These are phyloP conservation scores for Melieria picta DNA, from an alignment of 2,888 invertebrate genomes.

Conservation along the genomic window DNA sequence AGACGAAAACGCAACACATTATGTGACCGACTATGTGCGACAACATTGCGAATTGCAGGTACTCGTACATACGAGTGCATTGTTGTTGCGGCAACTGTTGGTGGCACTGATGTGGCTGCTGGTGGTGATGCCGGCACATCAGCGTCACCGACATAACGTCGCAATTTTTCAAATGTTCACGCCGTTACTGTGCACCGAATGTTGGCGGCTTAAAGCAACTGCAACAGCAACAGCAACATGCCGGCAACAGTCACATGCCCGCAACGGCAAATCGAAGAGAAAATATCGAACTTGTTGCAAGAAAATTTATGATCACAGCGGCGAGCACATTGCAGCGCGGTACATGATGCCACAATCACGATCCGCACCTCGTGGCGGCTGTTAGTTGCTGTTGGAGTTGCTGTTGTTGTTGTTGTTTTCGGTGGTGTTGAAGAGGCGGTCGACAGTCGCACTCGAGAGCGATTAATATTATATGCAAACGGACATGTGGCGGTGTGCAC, in stretches of 20 bases:
- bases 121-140: too few species aligned
- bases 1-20: constrained; percentile 7
- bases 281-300: constrained; percentile 29
- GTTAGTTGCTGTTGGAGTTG: too few species aligned
- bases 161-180: neutral
- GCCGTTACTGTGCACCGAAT: neutral
- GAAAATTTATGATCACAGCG: constrained; percentile 34
- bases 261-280: constrained; percentile 24
- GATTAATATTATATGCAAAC: constrained; percentile 28
- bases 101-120: neutral
- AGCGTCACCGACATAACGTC: neutral
- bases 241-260: constrained; percentile 10
- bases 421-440: too few species aligned
- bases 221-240: neutral
- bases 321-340: constrained; percentile 31
- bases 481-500: constrained; percentile 18
- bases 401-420: too few species aligned
- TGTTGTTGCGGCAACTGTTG: neutral
- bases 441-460: neutral
- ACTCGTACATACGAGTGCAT: neutral
- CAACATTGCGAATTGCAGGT: constrained; percentile 2
- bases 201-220: neutral
- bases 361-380: constrained; percentile 26
- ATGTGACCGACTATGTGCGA: neutral
- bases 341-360: constrained; percentile 52